A percentile compares a stretch with the other conserved stretches of the same genome.
Conservation (phyloP, 2,797 vertebrate genomes). For the Epinephelus coioides region DNA sequence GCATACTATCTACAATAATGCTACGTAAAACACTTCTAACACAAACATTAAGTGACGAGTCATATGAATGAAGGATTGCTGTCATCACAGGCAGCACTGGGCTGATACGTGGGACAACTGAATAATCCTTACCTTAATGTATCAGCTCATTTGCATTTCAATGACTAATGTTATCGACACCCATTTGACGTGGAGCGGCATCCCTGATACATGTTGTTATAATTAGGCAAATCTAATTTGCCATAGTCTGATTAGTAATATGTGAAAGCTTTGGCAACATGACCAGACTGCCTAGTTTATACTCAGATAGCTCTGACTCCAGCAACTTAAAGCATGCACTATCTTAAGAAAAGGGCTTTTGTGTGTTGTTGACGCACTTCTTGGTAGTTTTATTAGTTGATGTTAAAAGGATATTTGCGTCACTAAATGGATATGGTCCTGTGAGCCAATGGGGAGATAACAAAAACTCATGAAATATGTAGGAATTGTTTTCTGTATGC, state of each 20-base stretch:
- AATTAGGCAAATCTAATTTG: slow-evolving; percentile 50
- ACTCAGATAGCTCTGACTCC: background rate
- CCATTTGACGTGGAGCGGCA: slow-evolving; percentile 51
- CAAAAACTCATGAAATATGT: background rate
- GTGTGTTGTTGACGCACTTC: background rate
- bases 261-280: slow-evolving; percentile 25
- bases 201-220: slow-evolving; percentile 47
- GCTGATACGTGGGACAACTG: slow-evolving; percentile 42
- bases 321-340: slow-evolving; percentile 15
- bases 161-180: slow-evolving; percentile 56
- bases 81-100: slow-evolving; percentile 56
- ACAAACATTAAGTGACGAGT: slow-evolving; percentile 58
- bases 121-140: slow-evolving; percentile 60
- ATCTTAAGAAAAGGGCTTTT: background rate
- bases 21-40: slow-evolving; percentile 45
- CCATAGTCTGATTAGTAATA: slow-evolving; percentile 8
- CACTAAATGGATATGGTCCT: background rate
- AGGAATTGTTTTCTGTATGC: background rate
- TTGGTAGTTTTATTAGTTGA: background rate
- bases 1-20: slow-evolving; percentile 50
- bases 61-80: slow-evolving; percentile 62
- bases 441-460: background rate
- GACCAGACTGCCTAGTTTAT: slow-evolving; percentile 12
- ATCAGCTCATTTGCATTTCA: slow-evolving; percentile 66
- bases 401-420: background rate